Evolutionary conservation across 2,888 invertebrate genomes (phyloP).

Genomic region (Harpalus rufipes): DNA sequence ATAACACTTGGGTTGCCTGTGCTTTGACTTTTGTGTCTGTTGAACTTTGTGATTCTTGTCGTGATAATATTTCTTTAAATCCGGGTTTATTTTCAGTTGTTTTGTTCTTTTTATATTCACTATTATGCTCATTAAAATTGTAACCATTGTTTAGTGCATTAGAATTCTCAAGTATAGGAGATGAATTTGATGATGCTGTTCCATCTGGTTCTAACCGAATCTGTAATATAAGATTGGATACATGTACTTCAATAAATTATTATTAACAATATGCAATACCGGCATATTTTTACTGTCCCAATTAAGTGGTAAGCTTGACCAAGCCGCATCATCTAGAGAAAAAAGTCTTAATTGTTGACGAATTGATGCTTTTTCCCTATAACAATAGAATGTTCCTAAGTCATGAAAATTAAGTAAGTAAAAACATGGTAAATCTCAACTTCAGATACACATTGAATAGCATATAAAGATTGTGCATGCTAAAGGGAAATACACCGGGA

Average conservation of each 20-base stretch:
- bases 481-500: too few species aligned
- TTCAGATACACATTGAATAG: too few species aligned
- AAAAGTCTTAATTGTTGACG: constrained; percentile 87
- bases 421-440: too few species aligned
- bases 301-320: constrained; percentile 80
- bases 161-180: constrained; percentile 75
- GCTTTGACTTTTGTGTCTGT: constrained; percentile 77
- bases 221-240: constrained; percentile 74
- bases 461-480: too few species aligned
- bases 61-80: constrained; percentile 67
- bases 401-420: constrained; percentile 24
- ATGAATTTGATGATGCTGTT: constrained; percentile 81
- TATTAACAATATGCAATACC: constrained; percentile 67
- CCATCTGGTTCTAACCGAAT: constrained; percentile 86
- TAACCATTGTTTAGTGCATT: constrained; percentile 64
- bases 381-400: constrained; percentile 66
- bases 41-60: constrained; percentile 70
- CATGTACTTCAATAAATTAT: neutral
- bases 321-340: constrained; percentile 81
- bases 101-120: constrained; percentile 67
- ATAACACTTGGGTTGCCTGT: constrained; percentile 79
- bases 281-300: constrained; percentile 74
- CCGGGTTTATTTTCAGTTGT: constrained; percentile 70
- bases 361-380: constrained; percentile 85
- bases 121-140: constrained; percentile 54